Conservation (phyloP, 2,888 invertebrate species). For the Caradrina clavipalpis region DNA sequence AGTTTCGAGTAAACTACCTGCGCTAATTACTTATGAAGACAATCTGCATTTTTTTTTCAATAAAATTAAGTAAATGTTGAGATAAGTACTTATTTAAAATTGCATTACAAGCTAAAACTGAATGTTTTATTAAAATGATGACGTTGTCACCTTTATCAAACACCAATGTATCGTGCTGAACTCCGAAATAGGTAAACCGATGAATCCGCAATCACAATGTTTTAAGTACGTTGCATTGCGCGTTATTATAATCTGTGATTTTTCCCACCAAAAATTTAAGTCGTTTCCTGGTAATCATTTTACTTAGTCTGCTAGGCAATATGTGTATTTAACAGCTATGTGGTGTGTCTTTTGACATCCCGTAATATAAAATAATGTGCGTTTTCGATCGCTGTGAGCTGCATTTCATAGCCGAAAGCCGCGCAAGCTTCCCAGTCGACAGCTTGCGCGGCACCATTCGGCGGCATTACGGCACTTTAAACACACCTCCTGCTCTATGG, state of each 20-base stretch:
- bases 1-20: background rate
- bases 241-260: no score
- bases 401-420: no score
- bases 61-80: background rate
- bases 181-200: no score
- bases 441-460: constrained; percentile 2
- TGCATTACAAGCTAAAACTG: background rate
- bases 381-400: constrained; percentile 27
- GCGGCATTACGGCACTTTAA: constrained; percentile 8
- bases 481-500: background rate
- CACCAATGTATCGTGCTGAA: background rate
- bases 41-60: no score
- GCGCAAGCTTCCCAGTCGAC: no score
- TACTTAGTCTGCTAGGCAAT: no score
- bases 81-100: background rate
- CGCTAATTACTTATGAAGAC: background rate
- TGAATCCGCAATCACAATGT: no score
- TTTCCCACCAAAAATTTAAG: no score
- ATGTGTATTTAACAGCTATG: no score
- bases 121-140: background rate
- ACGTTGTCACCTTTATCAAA: background rate
- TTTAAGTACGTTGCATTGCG: no score
- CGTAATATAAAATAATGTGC: constrained; percentile 34
- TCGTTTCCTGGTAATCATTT: no score
- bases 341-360: no score